Percentiles rank a stretch among this genome's conserved stretches.
These are phyloP conservation scores for Calameuta idolon DNA, from an alignment of 2,888 invertebrate species.

Conservation along the genomic window DNA sequence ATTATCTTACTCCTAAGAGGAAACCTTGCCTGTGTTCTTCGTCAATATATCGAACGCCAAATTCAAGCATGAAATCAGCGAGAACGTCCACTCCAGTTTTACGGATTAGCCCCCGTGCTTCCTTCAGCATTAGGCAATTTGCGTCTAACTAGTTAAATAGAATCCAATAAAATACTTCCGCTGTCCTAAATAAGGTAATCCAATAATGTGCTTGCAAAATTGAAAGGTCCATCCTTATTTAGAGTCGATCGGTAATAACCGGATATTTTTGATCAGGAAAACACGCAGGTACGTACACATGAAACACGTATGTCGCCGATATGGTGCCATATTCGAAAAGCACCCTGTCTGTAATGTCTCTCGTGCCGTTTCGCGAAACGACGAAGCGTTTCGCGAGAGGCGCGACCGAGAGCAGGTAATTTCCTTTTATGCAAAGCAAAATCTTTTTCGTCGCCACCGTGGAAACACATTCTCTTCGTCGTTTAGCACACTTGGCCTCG, in stretches of 20 bases:
- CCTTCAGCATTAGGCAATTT: not conserved
- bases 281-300: not conserved
- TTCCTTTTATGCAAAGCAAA: constrained; percentile 5
- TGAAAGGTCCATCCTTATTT: not conserved
- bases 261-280: not conserved
- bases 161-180: not conserved
- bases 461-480: not conserved
- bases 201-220: not conserved
- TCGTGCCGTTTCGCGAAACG: not conserved
- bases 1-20: not conserved
- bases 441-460: not conserved
- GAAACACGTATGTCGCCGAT: not conserved
- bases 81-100: not conserved
- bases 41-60: not conserved
- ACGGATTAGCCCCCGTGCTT: not conserved
- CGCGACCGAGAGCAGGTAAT: not conserved
- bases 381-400: not conserved
- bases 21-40: not conserved
- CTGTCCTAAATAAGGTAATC: not conserved
- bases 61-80: not conserved
- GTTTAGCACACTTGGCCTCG: not conserved
- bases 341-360: not conserved
- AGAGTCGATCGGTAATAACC: too few species aligned
- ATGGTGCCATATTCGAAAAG: not conserved
- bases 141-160: not conserved